These are phyloP conservation scores for Nymphalis urticae DNA, from an alignment of 2,888 invertebrate species.

Conservation along the genomic window DNA sequence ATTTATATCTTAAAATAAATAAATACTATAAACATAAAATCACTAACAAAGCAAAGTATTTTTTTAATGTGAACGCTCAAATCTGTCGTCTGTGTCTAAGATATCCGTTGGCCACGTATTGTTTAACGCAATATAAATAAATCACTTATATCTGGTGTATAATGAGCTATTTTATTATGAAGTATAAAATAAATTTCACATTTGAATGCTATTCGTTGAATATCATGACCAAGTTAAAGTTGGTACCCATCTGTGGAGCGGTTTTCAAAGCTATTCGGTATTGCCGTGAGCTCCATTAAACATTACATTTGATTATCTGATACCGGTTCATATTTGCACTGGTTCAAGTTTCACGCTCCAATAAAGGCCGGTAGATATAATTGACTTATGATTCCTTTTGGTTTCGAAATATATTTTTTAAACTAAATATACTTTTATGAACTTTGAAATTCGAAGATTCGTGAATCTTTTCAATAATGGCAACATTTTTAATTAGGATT, in stretches of 20 bases:
- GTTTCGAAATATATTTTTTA: background rate
- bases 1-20: conserved; percentile 2
- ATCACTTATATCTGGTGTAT: too few species aligned
- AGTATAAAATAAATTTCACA: too few species aligned
- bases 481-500: background rate
- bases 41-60: background rate
- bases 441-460: too few species aligned
- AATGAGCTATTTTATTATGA: too few species aligned
- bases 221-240: conserved; percentile 1
- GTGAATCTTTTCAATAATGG: background rate
- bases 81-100: too few species aligned
- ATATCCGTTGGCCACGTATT: too few species aligned
- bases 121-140: too few species aligned
- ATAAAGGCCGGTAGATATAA: conserved; percentile 17
- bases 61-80: too few species aligned
- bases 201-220: too few species aligned
- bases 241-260: conserved; percentile 22
- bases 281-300: conserved; percentile 28
- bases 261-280: conserved; percentile 33
- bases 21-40: background rate
- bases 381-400: conserved; percentile 14
- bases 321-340: conserved; percentile 22
- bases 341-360: conserved; percentile 27
- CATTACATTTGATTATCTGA: conserved; percentile 33
- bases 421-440: too few species aligned